phyloP scores from a whole-genome alignment of 2,888 invertebrate genomes.

The Cordilura impudica region DNA sequence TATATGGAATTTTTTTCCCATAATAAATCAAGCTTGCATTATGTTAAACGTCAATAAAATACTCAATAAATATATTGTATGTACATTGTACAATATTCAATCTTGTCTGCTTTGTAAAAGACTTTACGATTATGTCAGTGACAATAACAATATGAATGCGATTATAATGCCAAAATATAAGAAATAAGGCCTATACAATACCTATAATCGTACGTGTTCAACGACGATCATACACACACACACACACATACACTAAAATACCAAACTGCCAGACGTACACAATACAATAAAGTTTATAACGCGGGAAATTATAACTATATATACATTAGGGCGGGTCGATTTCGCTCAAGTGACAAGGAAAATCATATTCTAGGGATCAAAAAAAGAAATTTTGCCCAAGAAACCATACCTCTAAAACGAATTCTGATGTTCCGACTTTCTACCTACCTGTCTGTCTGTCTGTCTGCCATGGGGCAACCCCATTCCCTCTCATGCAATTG shows the following conservation, averaged over 20 bases:
- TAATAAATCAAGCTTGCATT: conserved; percentile 22
- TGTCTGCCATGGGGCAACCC: no score
- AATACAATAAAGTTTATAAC: background rate
- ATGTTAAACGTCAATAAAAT: conserved; percentile 36
- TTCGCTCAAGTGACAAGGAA: no score
- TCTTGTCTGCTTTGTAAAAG: conserved; percentile 22
- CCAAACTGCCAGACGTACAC: background rate
- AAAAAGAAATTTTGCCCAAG: no score
- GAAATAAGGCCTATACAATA: conserved; percentile 31
- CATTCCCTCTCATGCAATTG: no score
- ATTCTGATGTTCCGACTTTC: no score
- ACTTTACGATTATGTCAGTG: conserved; percentile 50
- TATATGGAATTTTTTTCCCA: background rate
- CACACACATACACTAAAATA: background rate
- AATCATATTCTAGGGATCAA: no score
- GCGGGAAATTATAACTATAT: background rate
- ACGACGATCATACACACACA: background rate
- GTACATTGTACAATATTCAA: conserved; percentile 33
- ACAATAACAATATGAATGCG: conserved; percentile 33
- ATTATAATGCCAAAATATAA: conserved; percentile 33
- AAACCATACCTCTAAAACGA: no score
- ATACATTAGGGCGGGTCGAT: no score
- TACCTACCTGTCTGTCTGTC: no score
- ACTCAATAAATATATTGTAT: background rate
- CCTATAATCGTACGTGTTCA: background rate